phyloP scores from a whole-genome alignment of 1,140 invertebrate genomes.

The Drosophila ohnishii region DNA sequence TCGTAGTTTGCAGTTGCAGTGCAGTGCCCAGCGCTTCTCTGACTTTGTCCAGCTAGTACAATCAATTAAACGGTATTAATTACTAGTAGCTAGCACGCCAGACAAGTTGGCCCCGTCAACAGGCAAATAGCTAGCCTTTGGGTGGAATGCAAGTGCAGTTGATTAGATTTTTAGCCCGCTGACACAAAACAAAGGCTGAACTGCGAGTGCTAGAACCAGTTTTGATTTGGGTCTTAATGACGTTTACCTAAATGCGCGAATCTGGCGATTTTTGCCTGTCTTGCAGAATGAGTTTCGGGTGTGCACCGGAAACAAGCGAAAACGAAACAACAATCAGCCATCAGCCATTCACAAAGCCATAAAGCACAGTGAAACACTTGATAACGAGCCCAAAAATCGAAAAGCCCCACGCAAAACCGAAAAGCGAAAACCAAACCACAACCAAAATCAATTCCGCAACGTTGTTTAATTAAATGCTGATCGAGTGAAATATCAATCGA shows the following conservation, averaged over 20 bases:
- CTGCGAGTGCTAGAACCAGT: slow-evolving; percentile 16
- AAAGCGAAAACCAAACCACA: slow-evolving; percentile 2
- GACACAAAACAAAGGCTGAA: slow-evolving; percentile 49
- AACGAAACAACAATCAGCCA: slow-evolving; percentile 30
- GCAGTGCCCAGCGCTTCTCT: slow-evolving; percentile 13
- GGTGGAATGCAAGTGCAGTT: slow-evolving; percentile 68
- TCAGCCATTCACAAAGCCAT: slow-evolving; percentile 41
- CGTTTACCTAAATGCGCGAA: slow-evolving; percentile 31
- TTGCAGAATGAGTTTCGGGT: slow-evolving; percentile 34
- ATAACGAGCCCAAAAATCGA: slow-evolving; percentile 21
- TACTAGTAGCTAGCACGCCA: slow-evolving; percentile 18
- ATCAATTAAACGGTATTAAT: slow-evolving; percentile 40
- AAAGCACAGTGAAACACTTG: slow-evolving; percentile 28
- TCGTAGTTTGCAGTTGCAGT: slow-evolving; percentile 44
- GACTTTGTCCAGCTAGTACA: slow-evolving; percentile 26
- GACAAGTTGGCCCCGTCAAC: slow-evolving; percentile 38
- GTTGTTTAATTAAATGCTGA: slow-evolving; percentile 43
- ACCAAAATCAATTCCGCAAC: slow-evolving; percentile 23
- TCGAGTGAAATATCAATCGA: slow-evolving; percentile 41
- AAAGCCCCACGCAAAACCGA: neutral
- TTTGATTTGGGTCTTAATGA: slow-evolving; percentile 41
- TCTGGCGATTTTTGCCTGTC: slow-evolving; percentile 14
- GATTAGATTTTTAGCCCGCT: slow-evolving; percentile 57
- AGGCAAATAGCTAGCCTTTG: slow-evolving; percentile 18
- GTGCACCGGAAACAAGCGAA: slow-evolving; percentile 36